Evolutionary conservation across 2,113 vertebrate species (phyloP), one percentile per base, ranked within the genome.

Genomic region (Hippocampus barbouri): DNA sequence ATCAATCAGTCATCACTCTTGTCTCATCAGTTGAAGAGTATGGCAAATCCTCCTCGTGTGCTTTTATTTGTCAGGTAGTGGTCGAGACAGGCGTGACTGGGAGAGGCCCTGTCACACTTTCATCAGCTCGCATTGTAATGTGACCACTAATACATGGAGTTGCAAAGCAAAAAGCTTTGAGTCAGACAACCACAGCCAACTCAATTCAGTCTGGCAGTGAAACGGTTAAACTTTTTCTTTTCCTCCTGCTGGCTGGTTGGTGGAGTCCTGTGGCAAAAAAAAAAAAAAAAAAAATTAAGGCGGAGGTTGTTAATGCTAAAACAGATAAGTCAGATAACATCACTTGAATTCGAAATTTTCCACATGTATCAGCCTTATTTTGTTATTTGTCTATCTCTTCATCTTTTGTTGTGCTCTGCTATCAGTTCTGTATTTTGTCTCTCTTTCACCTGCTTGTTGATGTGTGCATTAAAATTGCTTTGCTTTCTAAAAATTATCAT

Each of bases 201-300:
- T 91, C 89, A 92, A 79, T 83, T 88, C 88, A 81, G 71, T 68
- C 83, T 54, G 69, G 92, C 86, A 90, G 74, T 83, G 84, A 93
- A 92, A 92, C 91, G 89, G 91, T 93, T 92, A 92, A 92, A 90
- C 86, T 84, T 79, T 72, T 65, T 65, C 5, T 43, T 43, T 41
- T 65, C 54, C 77, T 23, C 73, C 83, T 81, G 75, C 74, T 85
- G 84, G 86, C 84, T 86, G 85, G 84, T 81, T 71, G 70, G 72
- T 75, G 74, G 69, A 79, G 80, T 53, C 72, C 63, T 66, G 66
- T 83, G 81, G 56, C 15, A 5, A 15, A 84, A 84, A 87, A 88
- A 88, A 30, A 30, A 0, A 38, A 38, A 38, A 38, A 5, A 38
- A 38, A 30, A 30, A 30, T 30, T 76, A 76, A 86, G 75, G 78